Evolutionary conservation across 1,140 invertebrate genomes (phyloP).

Genomic region (Drosophila baimaii): DNA sequence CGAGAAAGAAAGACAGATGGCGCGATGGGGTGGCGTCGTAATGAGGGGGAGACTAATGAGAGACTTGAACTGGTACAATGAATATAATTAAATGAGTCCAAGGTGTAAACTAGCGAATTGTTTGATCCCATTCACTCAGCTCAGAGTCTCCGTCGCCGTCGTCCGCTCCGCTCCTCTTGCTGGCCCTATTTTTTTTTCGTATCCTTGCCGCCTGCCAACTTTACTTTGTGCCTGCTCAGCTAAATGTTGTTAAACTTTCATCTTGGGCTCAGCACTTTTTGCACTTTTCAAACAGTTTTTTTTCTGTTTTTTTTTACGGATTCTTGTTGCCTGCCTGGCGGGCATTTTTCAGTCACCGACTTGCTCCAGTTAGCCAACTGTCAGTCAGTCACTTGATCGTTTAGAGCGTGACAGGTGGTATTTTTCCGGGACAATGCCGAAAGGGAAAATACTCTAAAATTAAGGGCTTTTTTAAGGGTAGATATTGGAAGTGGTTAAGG

Average conservation of each 20-base stretch:
- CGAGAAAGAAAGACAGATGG: neutral
- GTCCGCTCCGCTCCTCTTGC: slow-evolving; percentile 10
- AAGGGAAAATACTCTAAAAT: slow-evolving; percentile 13
- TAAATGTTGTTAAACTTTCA: slow-evolving; percentile 75
- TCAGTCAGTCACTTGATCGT: slow-evolving; percentile 53
- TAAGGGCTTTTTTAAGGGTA: neutral
- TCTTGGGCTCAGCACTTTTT: slow-evolving; percentile 67
- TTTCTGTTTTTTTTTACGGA: slow-evolving; percentile 13
- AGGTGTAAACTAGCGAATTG: slow-evolving; percentile 82
- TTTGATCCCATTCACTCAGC: slow-evolving; percentile 77
- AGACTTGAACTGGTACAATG: slow-evolving; percentile 63
- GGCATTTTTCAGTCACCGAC: slow-evolving; percentile 53
- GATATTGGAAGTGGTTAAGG: no score
- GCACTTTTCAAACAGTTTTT: slow-evolving; percentile 42
- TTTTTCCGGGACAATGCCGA: neutral
- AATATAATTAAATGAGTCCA: slow-evolving; percentile 81
- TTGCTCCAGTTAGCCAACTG: slow-evolving; percentile 58
- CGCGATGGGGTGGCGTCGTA: slow-evolving; percentile 15
- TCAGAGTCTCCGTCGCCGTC: neutral
- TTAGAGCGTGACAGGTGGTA: slow-evolving; percentile 36
- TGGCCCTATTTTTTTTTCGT: slow-evolving; percentile 33
- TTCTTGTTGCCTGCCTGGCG: slow-evolving; percentile 25
- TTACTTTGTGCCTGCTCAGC: slow-evolving; percentile 69
- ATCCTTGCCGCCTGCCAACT: slow-evolving; percentile 34
- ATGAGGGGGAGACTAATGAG: slow-evolving; percentile 63